Percentiles rank a stretch among this genome's conserved stretches.
These are phyloP conservation scores for Xestoiulus laeticollis DNA, from an alignment of 2,888 invertebrate genomes.

Conservation along the genomic window DNA sequence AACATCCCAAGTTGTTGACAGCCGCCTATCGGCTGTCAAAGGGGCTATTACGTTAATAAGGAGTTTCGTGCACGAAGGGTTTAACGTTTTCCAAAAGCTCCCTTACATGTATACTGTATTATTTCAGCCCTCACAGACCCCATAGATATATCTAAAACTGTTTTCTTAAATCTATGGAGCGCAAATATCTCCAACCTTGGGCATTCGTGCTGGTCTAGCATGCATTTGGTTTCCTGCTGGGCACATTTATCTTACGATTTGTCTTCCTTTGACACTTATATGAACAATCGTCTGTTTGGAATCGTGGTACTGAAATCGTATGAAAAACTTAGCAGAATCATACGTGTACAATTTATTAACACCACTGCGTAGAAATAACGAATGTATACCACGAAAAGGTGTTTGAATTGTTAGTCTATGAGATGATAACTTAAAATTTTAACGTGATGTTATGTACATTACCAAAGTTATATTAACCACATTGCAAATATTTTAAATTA, in stretches of 20 bases:
- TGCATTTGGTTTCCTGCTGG: background rate
- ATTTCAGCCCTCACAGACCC: background rate
- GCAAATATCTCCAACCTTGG: background rate
- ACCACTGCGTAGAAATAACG: too few species aligned
- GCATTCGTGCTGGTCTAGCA: background rate
- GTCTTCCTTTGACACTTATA: too few species aligned
- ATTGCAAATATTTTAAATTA: too few species aligned
- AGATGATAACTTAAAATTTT: too few species aligned
- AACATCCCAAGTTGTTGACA: constrained; percentile 27
- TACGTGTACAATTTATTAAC: too few species aligned
- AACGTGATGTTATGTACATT: too few species aligned
- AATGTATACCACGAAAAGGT: too few species aligned
- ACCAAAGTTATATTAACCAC: too few species aligned
- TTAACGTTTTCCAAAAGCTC: background rate
- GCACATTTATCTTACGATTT: background rate
- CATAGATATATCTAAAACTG: background rate
- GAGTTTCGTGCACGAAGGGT: constrained; percentile 13
- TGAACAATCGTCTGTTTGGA: too few species aligned
- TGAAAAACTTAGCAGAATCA: too few species aligned
- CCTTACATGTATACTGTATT: background rate
- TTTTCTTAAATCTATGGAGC: background rate
- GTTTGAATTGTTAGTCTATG: too few species aligned
- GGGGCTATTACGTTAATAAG: constrained; percentile 34
- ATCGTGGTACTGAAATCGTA: too few species aligned
- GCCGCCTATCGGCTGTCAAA: constrained; percentile 39